Evolutionary conservation across 1,140 invertebrate genomes (phyloP).

Genomic region (Drosophila serrata): DNA sequence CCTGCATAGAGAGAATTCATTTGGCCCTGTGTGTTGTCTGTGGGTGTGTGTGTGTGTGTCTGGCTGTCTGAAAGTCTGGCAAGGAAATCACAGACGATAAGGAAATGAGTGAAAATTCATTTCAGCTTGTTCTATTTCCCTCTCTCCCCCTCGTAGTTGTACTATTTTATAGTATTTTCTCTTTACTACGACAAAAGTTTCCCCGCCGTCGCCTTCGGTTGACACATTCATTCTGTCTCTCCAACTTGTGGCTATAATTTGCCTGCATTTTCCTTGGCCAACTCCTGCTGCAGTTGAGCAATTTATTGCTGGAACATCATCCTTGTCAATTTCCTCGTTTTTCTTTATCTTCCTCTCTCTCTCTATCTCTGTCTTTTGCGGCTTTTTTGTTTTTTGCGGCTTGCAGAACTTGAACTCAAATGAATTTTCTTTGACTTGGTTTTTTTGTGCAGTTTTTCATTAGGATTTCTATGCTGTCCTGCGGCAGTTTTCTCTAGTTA

Average conservation of each 20-base stretch:
- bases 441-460: conserved; percentile 64
- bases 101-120: conserved; percentile 84
- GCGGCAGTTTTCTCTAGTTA: conserved; percentile 81
- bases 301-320: conserved; percentile 69
- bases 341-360: conserved; percentile 1
- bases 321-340: conserved; percentile 32
- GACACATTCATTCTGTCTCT: conserved; percentile 30
- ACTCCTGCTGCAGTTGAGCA: conserved; percentile 68
- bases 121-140: conserved; percentile 51
- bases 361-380: neutral
- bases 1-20: conserved; percentile 83
- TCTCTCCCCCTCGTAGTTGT: conserved; percentile 14
- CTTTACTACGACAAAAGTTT: conserved; percentile 24
- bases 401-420: conserved; percentile 52
- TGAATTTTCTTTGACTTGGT: conserved; percentile 40
- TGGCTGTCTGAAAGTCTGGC: conserved; percentile 50
- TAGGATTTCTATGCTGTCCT: conserved; percentile 65
- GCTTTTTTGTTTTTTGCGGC: conserved; percentile 60
- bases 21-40: conserved; percentile 33
- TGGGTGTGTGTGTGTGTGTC: conserved; percentile 41
- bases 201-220: neutral
- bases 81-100: conserved; percentile 84
- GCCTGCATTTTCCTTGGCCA: conserved; percentile 64
- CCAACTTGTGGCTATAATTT: conserved; percentile 60
- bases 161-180: conserved; percentile 55